A percentile compares a stretch with the other conserved stretches of the same genome.
phyloP scores from a whole-genome alignment of 30 jellyfish, hydroid and myxozoan genomes.

The Hydractinia symbiolongicarpus region DNA sequence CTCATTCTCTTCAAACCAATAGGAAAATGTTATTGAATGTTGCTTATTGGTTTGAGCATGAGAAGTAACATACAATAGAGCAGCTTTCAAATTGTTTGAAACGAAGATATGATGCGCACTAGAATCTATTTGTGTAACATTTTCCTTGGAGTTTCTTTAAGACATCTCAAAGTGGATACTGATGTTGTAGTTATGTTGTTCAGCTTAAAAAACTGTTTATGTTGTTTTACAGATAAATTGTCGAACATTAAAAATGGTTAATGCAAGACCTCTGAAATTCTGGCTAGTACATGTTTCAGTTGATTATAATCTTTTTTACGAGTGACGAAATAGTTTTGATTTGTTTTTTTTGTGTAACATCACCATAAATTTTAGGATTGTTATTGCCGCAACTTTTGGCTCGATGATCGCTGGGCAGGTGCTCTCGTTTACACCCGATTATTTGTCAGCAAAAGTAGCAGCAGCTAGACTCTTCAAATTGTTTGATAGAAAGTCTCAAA shows the following conservation, averaged over 20 bases:
- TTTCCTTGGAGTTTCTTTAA: too few species aligned
- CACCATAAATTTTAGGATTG: constrained; percentile 34
- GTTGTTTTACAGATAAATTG: too few species aligned
- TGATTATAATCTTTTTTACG: too few species aligned
- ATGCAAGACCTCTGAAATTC: too few species aligned
- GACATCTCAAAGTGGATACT: too few species aligned
- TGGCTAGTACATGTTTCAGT: too few species aligned
- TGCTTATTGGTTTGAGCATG: neutral
- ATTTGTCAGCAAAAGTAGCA: constrained; percentile 78
- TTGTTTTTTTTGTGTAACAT: neutral
- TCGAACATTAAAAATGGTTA: too few species aligned
- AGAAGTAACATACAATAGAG: neutral
- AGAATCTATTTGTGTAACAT: too few species aligned
- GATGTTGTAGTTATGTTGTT: too few species aligned
- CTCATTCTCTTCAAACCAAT: neutral
- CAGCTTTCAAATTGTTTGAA: neutral
- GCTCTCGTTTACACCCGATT: constrained; percentile 81
- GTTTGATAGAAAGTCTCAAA: constrained; percentile 68
- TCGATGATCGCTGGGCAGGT: constrained; percentile 93
- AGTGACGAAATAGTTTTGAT: too few species aligned
- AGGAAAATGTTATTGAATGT: neutral
- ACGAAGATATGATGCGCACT: too few species aligned
- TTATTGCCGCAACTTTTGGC: constrained; percentile 72
- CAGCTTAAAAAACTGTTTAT: too few species aligned
- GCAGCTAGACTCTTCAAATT: constrained; percentile 83